Evolutionary conservation across 2,888 invertebrate genomes (phyloP).

Genomic region (Marronus borbonicus): DNA sequence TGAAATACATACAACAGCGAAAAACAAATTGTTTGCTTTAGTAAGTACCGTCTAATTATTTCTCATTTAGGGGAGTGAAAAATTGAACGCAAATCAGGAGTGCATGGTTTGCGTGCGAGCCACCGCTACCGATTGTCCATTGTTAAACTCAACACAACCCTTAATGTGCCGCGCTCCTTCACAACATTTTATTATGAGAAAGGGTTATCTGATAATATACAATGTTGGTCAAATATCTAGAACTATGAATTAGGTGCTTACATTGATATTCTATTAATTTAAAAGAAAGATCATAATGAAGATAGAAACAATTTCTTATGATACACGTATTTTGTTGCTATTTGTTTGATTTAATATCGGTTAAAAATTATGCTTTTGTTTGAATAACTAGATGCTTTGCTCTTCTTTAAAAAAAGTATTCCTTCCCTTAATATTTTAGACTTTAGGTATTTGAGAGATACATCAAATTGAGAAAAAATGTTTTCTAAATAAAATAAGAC

Average conservation of each 20-base stretch:
- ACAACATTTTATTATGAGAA: constrained; percentile 26
- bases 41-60: constrained; percentile 32
- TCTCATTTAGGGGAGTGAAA: constrained; percentile 5
- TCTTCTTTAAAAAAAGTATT: too few species aligned
- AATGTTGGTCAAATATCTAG: neutral
- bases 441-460: too few species aligned
- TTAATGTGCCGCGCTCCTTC: constrained; percentile 24
- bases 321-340: too few species aligned
- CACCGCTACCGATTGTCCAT: constrained; percentile 19
- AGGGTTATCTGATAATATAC: neutral
- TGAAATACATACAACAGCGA: neutral
- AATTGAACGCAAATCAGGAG: constrained; percentile 25
- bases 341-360: too few species aligned
- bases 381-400: too few species aligned
- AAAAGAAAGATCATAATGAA: too few species aligned
- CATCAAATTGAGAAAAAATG: too few species aligned
- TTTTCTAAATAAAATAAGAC: too few species aligned
- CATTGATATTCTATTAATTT: too few species aligned
- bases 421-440: too few species aligned
- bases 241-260: neutral
- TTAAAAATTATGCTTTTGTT: too few species aligned
- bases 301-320: too few species aligned
- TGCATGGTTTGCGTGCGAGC: constrained; percentile 34
- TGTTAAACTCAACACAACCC: constrained; percentile 38
- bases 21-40: constrained; percentile 5